Evolutionary conservation across 2,888 invertebrate species (phyloP).

Genomic region (Volucella bombylans): DNA sequence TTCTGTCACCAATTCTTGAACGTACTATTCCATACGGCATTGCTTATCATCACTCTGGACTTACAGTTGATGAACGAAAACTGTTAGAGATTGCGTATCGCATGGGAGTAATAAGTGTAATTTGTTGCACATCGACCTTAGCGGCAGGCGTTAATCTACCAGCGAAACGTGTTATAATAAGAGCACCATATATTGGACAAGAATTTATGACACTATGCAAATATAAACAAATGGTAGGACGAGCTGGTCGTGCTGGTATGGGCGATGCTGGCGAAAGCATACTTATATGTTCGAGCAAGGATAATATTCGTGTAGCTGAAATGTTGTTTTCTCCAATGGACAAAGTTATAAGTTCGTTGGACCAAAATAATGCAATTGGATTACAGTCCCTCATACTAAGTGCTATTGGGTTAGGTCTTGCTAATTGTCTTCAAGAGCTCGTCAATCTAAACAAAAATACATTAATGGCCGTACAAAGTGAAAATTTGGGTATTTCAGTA

Average conservation of each 20-base stretch:
- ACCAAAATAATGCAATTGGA: slow-evolving; percentile 83
- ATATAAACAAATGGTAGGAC: slow-evolving; percentile 97
- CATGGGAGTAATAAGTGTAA: slow-evolving; percentile 91
- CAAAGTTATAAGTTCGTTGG: slow-evolving; percentile 85
- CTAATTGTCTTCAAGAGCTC: slow-evolving; percentile 84
- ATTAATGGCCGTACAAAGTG: slow-evolving; percentile 87
- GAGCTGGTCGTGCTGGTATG: slow-evolving; percentile 96
- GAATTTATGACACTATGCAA: slow-evolving; percentile 88
- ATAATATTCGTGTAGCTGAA: slow-evolving; percentile 84
- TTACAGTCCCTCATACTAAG: slow-evolving; percentile 87
- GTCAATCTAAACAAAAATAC: slow-evolving; percentile 85
- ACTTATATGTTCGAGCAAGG: slow-evolving; percentile 87
- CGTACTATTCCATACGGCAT: slow-evolving; percentile 90
- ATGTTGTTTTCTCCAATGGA: slow-evolving; percentile 87
- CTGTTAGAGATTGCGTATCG: slow-evolving; percentile 93
- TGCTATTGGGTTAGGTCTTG: slow-evolving; percentile 87
- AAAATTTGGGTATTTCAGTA: slow-evolving; percentile 78
- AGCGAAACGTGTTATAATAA: slow-evolving; percentile 93
- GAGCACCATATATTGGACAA: slow-evolving; percentile 91
- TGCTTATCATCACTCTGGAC: slow-evolving; percentile 96
- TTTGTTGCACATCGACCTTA: slow-evolving; percentile 97
- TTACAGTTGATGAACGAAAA: slow-evolving; percentile 93
- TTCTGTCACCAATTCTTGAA: slow-evolving; percentile 86
- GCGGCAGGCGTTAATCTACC: slow-evolving; percentile 99
- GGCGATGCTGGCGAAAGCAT: slow-evolving; percentile 92